Base-by-base conservation (phyloP, 1,140 invertebrate species). In the Drosophila teissieri region DNA sequence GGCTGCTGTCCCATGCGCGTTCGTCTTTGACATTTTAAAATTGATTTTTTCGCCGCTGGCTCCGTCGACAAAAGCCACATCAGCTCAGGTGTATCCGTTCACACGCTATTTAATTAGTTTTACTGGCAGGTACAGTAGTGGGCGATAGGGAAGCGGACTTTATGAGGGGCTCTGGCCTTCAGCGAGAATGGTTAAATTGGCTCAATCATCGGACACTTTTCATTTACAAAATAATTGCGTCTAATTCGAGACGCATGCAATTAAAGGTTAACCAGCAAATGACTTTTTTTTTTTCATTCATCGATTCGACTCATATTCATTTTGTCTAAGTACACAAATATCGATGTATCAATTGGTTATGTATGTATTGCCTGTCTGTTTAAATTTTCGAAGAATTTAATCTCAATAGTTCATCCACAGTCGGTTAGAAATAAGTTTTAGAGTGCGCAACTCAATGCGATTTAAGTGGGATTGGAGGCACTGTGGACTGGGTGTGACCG, bases 1-100 rank as follows among this genome's bases (percentile, higher is more conserved):
- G 37, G 24, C 48, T 51, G 34, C 51, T 40, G 51, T 70, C 65
- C 67, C 67, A 69, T 57, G 46, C 64, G 68, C 68, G 52, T 22
- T 65, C 53, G 69, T 75, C 80, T 83, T 84, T 84, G 80, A 78
- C 75, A 82, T 70, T 86, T 88, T 88, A 65, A 82, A 86, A 86
- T 82, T 81, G 82, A 86, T 88, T 88, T 89, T 77, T 69, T 67
- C 65, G 45, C 57, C 45, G 51, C 56, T 49, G 45, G 37, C 74
- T 60, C 48, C 45, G 37, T 62, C 39, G 54, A 67, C 58, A 72
- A 75, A 85, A 57, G 83, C 79, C 84, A 89, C 83, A 83, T 83
- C 79, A 83, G 76, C 79, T 81, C 84, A 88, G 84, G 83, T 88
- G 84, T 73, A 65, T 78, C 53, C 42, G 67, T 83, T 88, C 83